Percentiles rank a stretch among this genome's conserved stretches.
These are phyloP conservation scores for Chouioia cunea DNA, from an alignment of 2,888 invertebrate species.

Conservation along the genomic window DNA sequence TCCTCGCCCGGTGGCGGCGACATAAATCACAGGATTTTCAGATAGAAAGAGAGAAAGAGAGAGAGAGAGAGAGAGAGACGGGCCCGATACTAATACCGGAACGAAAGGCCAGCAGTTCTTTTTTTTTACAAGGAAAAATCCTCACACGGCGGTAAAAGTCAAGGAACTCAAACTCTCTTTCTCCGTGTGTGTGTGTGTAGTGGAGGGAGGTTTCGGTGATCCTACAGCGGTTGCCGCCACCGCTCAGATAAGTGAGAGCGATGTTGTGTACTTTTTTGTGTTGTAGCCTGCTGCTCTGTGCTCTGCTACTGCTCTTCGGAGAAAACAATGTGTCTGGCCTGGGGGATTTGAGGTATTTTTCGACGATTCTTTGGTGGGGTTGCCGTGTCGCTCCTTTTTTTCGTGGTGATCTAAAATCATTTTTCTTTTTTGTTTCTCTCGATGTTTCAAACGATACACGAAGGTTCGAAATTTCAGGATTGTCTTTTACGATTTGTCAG, in stretches of 20 bases:
- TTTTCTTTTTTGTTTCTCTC: too few relatives aligned
- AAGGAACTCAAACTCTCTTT: slow-evolving; percentile 31
- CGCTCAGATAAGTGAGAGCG: slow-evolving; percentile 3
- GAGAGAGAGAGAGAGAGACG: not conserved
- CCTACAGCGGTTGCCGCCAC: slow-evolving; percentile 17
- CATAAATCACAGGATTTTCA: slow-evolving; percentile 49
- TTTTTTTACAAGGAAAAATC: slow-evolving; percentile 34
- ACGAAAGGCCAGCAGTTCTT: slow-evolving; percentile 26
- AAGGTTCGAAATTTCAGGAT: too few relatives aligned
- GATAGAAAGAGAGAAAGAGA: slow-evolving; percentile 22
- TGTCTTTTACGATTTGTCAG: too few relatives aligned
- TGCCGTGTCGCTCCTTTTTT: too few relatives aligned
- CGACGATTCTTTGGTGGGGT: too few relatives aligned
- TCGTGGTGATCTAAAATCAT: too few relatives aligned
- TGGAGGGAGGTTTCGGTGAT: slow-evolving; percentile 28
- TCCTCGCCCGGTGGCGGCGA: slow-evolving; percentile 18
- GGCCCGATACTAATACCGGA: slow-evolving; percentile 42
- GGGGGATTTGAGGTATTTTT: too few relatives aligned
- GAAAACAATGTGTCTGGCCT: too few relatives aligned
- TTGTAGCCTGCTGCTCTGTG: not conserved
- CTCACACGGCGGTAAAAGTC: slow-evolving; percentile 17
- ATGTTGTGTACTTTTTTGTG: not conserved
- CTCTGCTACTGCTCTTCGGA: too few relatives aligned
- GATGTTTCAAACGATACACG: too few relatives aligned
- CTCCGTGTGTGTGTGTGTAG: not conserved